Evolutionary conservation across 2,888 invertebrate species (phyloP), one percentile per base, ranked within the genome.

Genomic region (Hyles lineata): DNA sequence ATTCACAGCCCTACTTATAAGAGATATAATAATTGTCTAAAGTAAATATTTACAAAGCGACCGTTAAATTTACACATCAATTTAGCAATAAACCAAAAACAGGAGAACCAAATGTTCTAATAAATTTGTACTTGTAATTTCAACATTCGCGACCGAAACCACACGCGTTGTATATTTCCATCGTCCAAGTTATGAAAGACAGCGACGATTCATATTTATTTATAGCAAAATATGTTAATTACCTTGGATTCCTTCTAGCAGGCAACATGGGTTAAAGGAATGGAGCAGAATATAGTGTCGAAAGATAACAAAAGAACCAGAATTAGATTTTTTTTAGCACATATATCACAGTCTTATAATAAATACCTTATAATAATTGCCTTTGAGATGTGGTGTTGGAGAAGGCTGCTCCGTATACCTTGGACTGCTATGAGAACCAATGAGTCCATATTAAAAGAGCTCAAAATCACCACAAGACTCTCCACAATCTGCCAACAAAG

Each of bases 51-150:
- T 67, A 67, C 43, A 67, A 19, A 50, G 23, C 23, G 23, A 15
- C 72, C 62, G 72, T 73, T 76, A 76, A 79, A 73, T 72, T 58
- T 73, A 62, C 59, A 19, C 75, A 76, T 80, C 77, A 74, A 74
- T 77, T 76, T 74, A 63, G 29, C 58, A 73, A 67, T 60, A 58
- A 74, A 75, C 76, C 76, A 73, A 67, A 62, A 76, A 73, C 76
- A 74, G 72, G 60, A 74, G 70, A 76, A 76, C 84, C 79, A 87
- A 89, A 89, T 84, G 86, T 85, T 86, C 85, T 86, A 87, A 90
- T 89, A 89, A 89, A 90, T 90, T 88, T 80, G 77, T 80, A 79
- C 78, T 79, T 84, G 88, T 90, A 89, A 91, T 91, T 90, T 91
- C 87, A 88, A 87, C 89, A 87, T 88, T 87, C 89, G 87, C 84